These are phyloP conservation scores for Pristiophorus japonicus DNA, from an alignment of 2,113 vertebrate species.

Conservation along the genomic window DNA sequence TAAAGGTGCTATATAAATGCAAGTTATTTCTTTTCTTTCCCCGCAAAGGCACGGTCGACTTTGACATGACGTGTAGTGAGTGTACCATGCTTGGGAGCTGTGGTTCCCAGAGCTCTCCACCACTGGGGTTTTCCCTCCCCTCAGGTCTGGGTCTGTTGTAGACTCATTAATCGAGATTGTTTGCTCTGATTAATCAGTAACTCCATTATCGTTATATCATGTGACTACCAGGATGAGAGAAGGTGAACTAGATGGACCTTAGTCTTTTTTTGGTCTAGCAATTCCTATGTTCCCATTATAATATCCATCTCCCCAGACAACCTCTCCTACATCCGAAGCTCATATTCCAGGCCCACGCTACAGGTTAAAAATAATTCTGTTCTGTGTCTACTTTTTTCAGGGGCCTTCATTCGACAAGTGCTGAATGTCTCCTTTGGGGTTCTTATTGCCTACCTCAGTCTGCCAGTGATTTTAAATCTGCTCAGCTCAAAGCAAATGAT, in stretches of 20 bases:
- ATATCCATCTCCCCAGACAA: background rate
- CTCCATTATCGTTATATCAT: background rate
- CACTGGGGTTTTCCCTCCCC: background rate
- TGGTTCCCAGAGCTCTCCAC: background rate
- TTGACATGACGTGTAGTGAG: background rate
- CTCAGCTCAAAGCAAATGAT: constrained; percentile 79
- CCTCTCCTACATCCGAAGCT: background rate
- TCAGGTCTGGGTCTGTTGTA: background rate
- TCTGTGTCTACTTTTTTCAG: constrained; percentile 44
- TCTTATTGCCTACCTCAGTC: constrained; percentile 75
- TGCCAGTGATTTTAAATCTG: constrained; percentile 83
- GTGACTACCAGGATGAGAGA: background rate
- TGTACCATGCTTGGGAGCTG: background rate
- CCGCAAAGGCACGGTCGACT: background rate
- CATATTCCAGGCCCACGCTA: background rate
- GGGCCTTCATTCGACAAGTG: constrained; percentile 57
- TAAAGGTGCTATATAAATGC: no score
- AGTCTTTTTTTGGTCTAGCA: background rate
- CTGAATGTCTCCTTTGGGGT: constrained; percentile 69
- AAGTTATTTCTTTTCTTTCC: background rate
- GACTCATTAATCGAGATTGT: background rate
- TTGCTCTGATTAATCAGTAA: background rate
- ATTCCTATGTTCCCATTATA: background rate
- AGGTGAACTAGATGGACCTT: background rate
- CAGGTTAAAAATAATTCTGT: background rate